Conservation (phyloP, 1,140 invertebrate genomes). For the Drosophila yakuba region DNA sequence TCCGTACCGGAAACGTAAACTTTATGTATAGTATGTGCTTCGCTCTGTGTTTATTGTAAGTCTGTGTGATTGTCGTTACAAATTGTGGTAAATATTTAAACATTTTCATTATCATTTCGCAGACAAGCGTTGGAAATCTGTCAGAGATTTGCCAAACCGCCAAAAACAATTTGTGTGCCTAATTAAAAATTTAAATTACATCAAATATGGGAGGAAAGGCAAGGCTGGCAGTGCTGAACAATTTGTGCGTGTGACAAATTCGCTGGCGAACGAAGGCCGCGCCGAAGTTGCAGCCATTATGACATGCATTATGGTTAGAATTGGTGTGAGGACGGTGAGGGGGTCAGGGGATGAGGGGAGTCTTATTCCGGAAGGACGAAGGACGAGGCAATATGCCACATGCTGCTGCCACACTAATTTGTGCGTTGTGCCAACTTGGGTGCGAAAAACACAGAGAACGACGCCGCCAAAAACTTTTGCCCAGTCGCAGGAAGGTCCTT, state of each 20-base stretch:
- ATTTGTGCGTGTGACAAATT: slow-evolving; percentile 79
- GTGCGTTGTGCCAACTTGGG: slow-evolving; percentile 76
- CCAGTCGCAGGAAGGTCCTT: slow-evolving; percentile 33
- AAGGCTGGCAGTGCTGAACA: slow-evolving; percentile 30
- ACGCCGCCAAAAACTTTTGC: slow-evolving; percentile 64
- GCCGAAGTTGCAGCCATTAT: slow-evolving; percentile 61
- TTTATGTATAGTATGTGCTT: slow-evolving; percentile 15
- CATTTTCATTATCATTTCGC: slow-evolving; percentile 79
- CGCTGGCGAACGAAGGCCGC: slow-evolving; percentile 35
- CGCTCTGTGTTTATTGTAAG: slow-evolving; percentile 23
- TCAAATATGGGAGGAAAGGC: slow-evolving; percentile 56
- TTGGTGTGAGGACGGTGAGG: neutral
- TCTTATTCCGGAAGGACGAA: slow-evolving; percentile 15
- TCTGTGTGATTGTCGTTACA: slow-evolving; percentile 58
- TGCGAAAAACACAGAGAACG: slow-evolving; percentile 73
- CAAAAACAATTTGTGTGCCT: slow-evolving; percentile 80
- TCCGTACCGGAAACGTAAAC: slow-evolving; percentile 25
- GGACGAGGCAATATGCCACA: slow-evolving; percentile 57
- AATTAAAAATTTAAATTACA: slow-evolving; percentile 83
- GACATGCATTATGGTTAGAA: slow-evolving; percentile 73
- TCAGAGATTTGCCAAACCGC: slow-evolving; percentile 77
- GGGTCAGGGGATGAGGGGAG: too few relatives aligned
- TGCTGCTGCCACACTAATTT: slow-evolving; percentile 79
- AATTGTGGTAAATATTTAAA: slow-evolving; percentile 80
- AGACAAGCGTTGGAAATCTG: slow-evolving; percentile 60